phyloP scores from a whole-genome alignment of 2,888 invertebrate species.

The Machimus rusticus region DNA sequence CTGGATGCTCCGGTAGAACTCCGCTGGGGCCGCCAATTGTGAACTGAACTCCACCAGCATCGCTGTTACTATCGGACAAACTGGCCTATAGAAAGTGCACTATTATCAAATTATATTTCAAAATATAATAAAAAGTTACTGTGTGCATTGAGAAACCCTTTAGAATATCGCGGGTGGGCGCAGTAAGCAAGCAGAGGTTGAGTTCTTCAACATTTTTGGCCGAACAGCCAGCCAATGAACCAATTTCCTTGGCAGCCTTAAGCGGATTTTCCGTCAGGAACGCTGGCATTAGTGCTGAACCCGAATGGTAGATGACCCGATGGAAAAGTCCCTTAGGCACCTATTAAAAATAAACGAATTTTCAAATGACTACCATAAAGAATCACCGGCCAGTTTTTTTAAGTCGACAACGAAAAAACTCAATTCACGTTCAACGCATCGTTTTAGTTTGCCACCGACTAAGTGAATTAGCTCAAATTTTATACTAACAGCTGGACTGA shows the following conservation, averaged over 20 bases:
- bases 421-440: background rate
- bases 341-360: constrained; percentile 29
- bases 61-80: constrained; percentile 56
- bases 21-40: constrained; percentile 60
- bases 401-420: too few relatives aligned
- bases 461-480: background rate
- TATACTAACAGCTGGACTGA: constrained; percentile 59
- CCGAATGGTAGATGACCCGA: constrained; percentile 65
- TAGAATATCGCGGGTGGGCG: constrained; percentile 54
- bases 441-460: background rate
- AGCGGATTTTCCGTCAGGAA: constrained; percentile 64
- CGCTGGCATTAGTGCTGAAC: constrained; percentile 65
- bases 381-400: too few relatives aligned
- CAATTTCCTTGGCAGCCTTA: constrained; percentile 60
- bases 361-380: too few relatives aligned
- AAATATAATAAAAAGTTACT: constrained; percentile 49
- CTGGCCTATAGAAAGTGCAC: constrained; percentile 53
- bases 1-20: constrained; percentile 58
- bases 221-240: constrained; percentile 55
- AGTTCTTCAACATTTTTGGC: constrained; percentile 53
- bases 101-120: background rate
- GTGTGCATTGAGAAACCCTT: constrained; percentile 57
- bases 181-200: constrained; percentile 56
- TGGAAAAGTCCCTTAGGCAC: constrained; percentile 63
- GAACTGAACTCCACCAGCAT: constrained; percentile 59